A percentile compares a stretch with the other conserved stretches of the same genome.
Evolutionary conservation across 2,113 vertebrate genomes (phyloP).

Genomic region (Plectropomus leopardus): DNA sequence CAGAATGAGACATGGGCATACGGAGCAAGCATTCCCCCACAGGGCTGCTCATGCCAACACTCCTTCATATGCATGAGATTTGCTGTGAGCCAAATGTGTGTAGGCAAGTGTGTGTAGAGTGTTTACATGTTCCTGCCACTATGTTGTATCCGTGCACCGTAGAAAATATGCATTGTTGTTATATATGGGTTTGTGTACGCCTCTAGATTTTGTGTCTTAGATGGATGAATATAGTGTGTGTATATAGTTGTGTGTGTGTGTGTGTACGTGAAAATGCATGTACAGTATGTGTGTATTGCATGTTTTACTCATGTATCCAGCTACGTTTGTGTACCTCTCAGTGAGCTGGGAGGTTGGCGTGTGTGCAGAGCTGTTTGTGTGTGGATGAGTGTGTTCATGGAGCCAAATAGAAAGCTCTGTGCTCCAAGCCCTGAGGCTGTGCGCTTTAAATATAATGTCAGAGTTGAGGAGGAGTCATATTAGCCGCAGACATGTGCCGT

Average conservation of each 20-base stretch:
- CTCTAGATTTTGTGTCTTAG: no score
- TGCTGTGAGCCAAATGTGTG: slow-evolving; percentile 23
- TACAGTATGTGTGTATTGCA: not conserved
- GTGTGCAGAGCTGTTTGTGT: not conserved
- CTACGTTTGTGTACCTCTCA: not conserved
- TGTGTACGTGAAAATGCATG: not conserved
- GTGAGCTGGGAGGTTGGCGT: not conserved
- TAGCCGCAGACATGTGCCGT: not conserved
- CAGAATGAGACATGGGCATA: slow-evolving; percentile 44
- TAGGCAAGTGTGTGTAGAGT: not conserved
- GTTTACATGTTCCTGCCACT: not conserved
- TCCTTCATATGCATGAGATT: slow-evolving; percentile 57
- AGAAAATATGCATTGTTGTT: not conserved
- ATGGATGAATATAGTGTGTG: not conserved
- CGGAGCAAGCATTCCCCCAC: slow-evolving; percentile 47
- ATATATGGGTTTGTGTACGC: no score
- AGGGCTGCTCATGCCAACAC: slow-evolving; percentile 37
- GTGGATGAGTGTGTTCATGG: not conserved
- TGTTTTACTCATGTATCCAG: not conserved
- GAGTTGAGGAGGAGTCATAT: slow-evolving; percentile 12
- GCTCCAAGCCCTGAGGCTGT: slow-evolving; percentile 1
- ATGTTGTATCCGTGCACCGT: not conserved
- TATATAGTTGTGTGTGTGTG: not conserved
- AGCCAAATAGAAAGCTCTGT: not conserved
- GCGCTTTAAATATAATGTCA: slow-evolving; percentile 29